Percentiles rank a stretch among this genome's conserved stretches.
These are phyloP conservation scores for Eurystomus gularis DNA, from an alignment of 2,113 vertebrate species.

Conservation along the genomic window DNA sequence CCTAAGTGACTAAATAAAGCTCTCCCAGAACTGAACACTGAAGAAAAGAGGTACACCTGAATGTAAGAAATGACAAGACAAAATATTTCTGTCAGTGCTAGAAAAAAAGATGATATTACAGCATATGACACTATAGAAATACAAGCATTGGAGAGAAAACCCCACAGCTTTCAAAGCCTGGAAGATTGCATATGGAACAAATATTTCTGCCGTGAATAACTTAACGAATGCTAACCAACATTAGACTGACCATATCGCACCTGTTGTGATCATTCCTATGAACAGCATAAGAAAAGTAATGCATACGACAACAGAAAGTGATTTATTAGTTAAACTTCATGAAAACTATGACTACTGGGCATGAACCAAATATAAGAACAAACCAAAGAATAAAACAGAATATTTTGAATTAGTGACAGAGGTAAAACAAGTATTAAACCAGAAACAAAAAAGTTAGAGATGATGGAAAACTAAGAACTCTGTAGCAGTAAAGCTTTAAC, in stretches of 20 bases:
- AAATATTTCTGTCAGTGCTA: not conserved
- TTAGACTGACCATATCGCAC: not conserved
- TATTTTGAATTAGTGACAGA: not conserved
- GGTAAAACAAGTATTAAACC: not conserved
- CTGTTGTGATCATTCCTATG: not conserved
- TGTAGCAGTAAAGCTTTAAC: not conserved
- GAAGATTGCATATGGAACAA: not conserved
- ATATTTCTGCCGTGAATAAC: not conserved
- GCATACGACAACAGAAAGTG: not conserved
- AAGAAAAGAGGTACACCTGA: not conserved
- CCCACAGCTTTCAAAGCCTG: not conserved
- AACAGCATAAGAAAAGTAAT: not conserved
- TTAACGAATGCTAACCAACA: not conserved
- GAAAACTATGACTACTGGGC: not conserved
- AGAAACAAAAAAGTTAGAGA: not conserved
- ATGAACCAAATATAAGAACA: not conserved
- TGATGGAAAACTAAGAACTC: not conserved
- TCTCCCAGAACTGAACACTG: not conserved
- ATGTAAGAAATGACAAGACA: not conserved
- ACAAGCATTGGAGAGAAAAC: not conserved
- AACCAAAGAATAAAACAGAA: not conserved
- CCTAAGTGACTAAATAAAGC: not conserved
- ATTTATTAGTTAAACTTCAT: not conserved
- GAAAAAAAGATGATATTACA: not conserved
- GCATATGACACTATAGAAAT: not conserved